Evolutionary conservation across 1,140 invertebrate genomes (phyloP).

Genomic region (Lithobius niger): DNA sequence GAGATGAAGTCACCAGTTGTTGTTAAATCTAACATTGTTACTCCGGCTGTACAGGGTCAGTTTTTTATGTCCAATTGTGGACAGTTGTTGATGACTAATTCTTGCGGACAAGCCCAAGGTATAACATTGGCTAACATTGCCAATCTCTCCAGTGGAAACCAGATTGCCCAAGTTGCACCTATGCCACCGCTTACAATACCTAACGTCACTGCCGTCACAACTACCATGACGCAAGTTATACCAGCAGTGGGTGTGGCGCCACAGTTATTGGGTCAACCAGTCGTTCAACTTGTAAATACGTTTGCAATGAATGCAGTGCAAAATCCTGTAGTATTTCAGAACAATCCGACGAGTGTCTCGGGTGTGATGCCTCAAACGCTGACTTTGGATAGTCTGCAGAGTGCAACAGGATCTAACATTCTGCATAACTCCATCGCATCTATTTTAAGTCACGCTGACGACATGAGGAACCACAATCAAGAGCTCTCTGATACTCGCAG

Average conservation of each 20-base stretch:
- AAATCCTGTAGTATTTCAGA: constrained; percentile 56
- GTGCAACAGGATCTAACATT: constrained; percentile 3
- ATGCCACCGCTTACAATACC: constrained; percentile 51
- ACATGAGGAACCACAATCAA: constrained; percentile 9
- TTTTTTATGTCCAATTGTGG: constrained; percentile 18
- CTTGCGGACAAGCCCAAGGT: constrained; percentile 13
- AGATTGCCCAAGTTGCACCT: constrained; percentile 23
- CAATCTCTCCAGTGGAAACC: constrained; percentile 14
- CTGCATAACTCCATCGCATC: constrained; percentile 5
- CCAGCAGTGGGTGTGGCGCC: constrained; percentile 38
- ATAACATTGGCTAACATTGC: constrained; percentile 15
- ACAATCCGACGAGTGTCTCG: constrained; percentile 20
- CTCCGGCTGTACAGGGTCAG: constrained; percentile 5
- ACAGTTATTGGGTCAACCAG: constrained; percentile 48
- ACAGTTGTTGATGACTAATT: constrained; percentile 14
- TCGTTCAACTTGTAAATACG: constrained; percentile 52
- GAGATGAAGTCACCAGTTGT: constrained; percentile 1
- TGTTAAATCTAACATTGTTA: constrained; percentile 5
- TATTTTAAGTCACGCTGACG: constrained; percentile 10
- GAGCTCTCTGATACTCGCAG: constrained; percentile 13
- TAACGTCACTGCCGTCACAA: constrained; percentile 54
- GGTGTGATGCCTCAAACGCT: constrained; percentile 35
- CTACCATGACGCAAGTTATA: constrained; percentile 37
- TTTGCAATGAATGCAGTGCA: constrained; percentile 38
- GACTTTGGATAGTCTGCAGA: constrained; percentile 12